phyloP scores from a whole-genome alignment of 2,113 vertebrate genomes.

The Megaptera novaeangliae region DNA sequence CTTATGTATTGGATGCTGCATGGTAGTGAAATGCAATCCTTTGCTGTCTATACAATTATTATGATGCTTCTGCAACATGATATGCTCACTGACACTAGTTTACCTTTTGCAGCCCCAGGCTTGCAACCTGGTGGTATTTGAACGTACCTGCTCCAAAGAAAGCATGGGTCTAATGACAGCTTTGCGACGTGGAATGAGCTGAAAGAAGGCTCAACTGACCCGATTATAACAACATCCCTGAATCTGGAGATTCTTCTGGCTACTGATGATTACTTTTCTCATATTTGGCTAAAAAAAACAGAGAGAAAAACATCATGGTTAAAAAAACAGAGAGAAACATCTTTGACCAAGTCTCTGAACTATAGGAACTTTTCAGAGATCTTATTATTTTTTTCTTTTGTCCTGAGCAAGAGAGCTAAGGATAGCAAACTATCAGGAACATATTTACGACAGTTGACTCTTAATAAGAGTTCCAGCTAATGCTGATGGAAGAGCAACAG shows the following conservation, averaged over 20 bases:
- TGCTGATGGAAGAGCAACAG: not conserved
- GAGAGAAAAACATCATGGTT: too few relatives aligned
- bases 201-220: conserved; percentile 65
- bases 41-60: conserved; percentile 40
- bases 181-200: conserved; percentile 66
- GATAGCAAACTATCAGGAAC: not conserved
- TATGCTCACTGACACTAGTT: conserved; percentile 34
- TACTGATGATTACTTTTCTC: conserved; percentile 60
- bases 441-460: not conserved
- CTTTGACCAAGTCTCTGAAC: conserved; percentile 36
- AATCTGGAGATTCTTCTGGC: conserved; percentile 62
- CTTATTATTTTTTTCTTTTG: not conserved
- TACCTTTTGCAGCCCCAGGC: conserved; percentile 22
- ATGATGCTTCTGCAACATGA: not conserved
- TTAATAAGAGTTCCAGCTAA: not conserved
- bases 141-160: conserved; percentile 52
- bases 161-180: conserved; percentile 43
- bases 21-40: not conserved
- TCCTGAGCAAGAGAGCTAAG: conserved; percentile 49
- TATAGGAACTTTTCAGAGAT: conserved; percentile 45
- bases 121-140: conserved; percentile 51
- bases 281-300: conserved; percentile 45
- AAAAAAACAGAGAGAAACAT: not conserved
- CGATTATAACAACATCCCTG: conserved; percentile 48
- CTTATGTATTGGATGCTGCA: not conserved